phyloP scores from a whole-genome alignment of 1,140 invertebrate species.

The Steinernema feltiae region DNA sequence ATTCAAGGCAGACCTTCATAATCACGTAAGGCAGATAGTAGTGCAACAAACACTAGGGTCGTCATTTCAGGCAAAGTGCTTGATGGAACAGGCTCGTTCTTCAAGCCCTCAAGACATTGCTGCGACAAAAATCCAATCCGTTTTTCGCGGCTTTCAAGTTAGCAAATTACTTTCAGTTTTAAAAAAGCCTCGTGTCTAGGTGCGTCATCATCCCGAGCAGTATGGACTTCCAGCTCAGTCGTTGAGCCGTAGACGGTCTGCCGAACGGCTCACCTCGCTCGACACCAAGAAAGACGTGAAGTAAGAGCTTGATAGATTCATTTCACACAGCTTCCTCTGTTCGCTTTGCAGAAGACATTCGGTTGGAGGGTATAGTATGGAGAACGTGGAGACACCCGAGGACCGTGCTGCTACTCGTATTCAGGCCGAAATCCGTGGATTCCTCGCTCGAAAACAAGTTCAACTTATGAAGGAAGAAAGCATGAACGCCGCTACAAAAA shows the following conservation, averaged over 20 bases:
- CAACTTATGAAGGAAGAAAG: slow-evolving; percentile 51
- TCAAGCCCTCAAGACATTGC: slow-evolving; percentile 43
- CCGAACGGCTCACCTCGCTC: slow-evolving; percentile 40
- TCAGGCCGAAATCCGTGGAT: slow-evolving; percentile 55
- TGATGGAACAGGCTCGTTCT: slow-evolving; percentile 18
- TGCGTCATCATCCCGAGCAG: slow-evolving; percentile 53
- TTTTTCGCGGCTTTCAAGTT: slow-evolving; percentile 47
- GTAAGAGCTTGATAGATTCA: slow-evolving; percentile 25
- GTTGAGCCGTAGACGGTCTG: slow-evolving; percentile 47
- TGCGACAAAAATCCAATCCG: slow-evolving; percentile 56
- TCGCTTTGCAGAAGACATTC: slow-evolving; percentile 48
- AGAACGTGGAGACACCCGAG: slow-evolving; percentile 45
- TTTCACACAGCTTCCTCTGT: neutral
- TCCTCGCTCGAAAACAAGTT: slow-evolving; percentile 47
- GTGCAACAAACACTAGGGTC: too few relatives aligned
- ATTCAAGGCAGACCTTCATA: slow-evolving; percentile 38
- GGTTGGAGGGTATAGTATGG: slow-evolving; percentile 49
- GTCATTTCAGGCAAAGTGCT: slow-evolving; percentile 7
- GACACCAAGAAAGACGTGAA: slow-evolving; percentile 55
- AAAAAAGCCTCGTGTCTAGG: slow-evolving; percentile 31
- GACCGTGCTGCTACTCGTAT: slow-evolving; percentile 55
- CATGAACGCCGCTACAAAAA: slow-evolving; percentile 52
- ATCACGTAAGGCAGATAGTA: too few relatives aligned
- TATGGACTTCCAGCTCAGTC: slow-evolving; percentile 40
- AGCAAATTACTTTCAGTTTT: neutral